These are phyloP conservation scores for Geopemphigus sp. DNA, from an alignment of 1,140 invertebrate genomes.

Conservation along the genomic window DNA sequence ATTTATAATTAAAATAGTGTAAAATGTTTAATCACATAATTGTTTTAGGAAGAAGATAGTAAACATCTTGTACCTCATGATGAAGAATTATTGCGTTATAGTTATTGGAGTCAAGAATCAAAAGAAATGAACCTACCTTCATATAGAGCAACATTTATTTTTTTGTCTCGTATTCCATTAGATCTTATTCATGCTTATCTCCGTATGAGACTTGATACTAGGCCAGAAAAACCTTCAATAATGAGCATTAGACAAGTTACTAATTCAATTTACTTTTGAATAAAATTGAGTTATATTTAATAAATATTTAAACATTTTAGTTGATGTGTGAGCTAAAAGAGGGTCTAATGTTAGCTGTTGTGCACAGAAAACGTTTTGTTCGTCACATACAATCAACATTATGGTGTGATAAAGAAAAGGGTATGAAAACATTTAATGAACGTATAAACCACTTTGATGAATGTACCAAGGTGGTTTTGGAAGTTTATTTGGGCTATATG, in stretches of 20 bases:
- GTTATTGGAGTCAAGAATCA: conserved; percentile 75
- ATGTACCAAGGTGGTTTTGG: conserved; percentile 71
- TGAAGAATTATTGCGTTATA: conserved; percentile 63
- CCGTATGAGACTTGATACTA: conserved; percentile 76
- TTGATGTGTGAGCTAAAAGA: conserved; percentile 85
- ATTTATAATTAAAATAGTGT: conserved; percentile 9
- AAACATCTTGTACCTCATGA: conserved; percentile 21
- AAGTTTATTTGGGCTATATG: conserved; percentile 74
- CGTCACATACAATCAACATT: conserved; percentile 43
- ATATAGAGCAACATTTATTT: conserved; percentile 79
- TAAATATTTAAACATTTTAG: conserved; percentile 56
- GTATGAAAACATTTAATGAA: conserved; percentile 58
- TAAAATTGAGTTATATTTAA: background rate
- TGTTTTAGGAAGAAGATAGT: conserved; percentile 36
- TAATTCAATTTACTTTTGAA: background rate
- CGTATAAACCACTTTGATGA: conserved; percentile 73
- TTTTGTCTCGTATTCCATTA: conserved; percentile 75
- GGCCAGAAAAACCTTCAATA: conserved; percentile 77
- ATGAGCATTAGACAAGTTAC: conserved; percentile 75
- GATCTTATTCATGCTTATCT: conserved; percentile 88
- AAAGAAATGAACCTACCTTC: conserved; percentile 74
- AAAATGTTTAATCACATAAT: background rate
- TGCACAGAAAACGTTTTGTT: conserved; percentile 61
- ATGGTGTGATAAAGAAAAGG: conserved; percentile 61
- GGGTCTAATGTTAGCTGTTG: conserved; percentile 73